A percentile compares a stretch with the other conserved stretches of the same genome.
Evolutionary conservation across 2,797 vertebrate species (phyloP).

Genomic region (Triplophysa yarkandensis): DNA sequence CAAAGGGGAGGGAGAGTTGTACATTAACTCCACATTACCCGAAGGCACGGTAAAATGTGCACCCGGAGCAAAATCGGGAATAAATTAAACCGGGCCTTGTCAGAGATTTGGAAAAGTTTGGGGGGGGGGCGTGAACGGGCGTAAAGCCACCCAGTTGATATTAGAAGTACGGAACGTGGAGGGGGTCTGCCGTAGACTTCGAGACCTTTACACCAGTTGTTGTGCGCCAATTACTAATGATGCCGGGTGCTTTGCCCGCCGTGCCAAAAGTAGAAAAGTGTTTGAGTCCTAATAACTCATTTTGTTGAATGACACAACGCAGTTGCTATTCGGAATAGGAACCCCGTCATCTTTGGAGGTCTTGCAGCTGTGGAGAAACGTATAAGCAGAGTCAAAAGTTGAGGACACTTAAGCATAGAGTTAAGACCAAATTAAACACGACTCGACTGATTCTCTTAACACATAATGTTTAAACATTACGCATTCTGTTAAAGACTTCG

Average conservation of each 20-base stretch:
- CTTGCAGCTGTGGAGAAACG: constrained; percentile 31
- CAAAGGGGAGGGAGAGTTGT: constrained; percentile 57
- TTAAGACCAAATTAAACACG: constrained; percentile 18
- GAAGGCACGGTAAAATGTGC: constrained; percentile 70
- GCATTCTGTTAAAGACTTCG: constrained; percentile 27
- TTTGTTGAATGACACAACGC: constrained; percentile 64
- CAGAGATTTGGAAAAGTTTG: constrained; percentile 76
- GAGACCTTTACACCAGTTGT: constrained; percentile 67
- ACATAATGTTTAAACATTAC: constrained; percentile 39
- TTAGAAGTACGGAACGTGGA: constrained; percentile 71
- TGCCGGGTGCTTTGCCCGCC: constrained; percentile 57
- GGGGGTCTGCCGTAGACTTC: constrained; percentile 64
- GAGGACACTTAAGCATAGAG: background rate
- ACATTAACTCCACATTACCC: constrained; percentile 75
- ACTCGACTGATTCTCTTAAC: background rate
- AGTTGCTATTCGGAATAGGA: constrained; percentile 56
- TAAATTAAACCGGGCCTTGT: constrained; percentile 77
- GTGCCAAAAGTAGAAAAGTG: constrained; percentile 61
- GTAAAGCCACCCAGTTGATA: constrained; percentile 68
- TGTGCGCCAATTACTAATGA: constrained; percentile 74
- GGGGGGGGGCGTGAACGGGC: constrained; percentile 63
- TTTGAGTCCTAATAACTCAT: constrained; percentile 66
- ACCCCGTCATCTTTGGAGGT: constrained; percentile 54
- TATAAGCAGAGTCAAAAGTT: constrained; percentile 1
- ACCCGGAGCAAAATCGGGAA: constrained; percentile 70